Evolutionary conservation across 2,113 vertebrate species (phyloP).

Genomic region (Ramphastos sulfuratus): DNA sequence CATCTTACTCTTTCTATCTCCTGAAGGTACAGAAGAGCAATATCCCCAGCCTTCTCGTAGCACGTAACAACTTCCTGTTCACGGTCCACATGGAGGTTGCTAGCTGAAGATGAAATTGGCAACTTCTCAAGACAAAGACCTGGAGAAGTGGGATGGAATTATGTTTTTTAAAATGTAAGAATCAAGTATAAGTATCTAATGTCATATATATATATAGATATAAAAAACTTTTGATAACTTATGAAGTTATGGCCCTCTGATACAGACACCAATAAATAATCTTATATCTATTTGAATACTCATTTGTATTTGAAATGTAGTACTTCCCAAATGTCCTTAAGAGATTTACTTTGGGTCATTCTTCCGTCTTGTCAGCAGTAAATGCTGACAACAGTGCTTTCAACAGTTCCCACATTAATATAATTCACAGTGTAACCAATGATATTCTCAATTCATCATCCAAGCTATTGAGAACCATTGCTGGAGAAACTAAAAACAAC

Average conservation of each 20-base stretch:
- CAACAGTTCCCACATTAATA: not conserved
- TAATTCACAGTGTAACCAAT: not conserved
- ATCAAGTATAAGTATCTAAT: not conserved
- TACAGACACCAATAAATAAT: not conserved
- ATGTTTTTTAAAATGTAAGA: not conserved
- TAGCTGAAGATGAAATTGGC: conserved; percentile 85
- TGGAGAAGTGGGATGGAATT: not conserved
- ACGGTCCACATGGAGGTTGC: conserved; percentile 78
- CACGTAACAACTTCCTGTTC: conserved; percentile 95
- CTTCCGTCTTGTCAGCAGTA: not conserved
- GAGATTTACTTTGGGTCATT: not conserved
- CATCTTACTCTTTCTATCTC: conserved; percentile 92
- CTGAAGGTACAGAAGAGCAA: conserved; percentile 95
- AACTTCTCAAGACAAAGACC: conserved; percentile 95
- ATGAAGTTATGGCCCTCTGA: not conserved
- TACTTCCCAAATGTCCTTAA: not conserved
- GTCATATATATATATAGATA: not conserved
- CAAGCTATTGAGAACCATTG: not conserved
- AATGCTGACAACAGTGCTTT: not conserved
- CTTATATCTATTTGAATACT: not conserved
- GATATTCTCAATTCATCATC: not conserved
- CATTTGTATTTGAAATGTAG: not conserved
- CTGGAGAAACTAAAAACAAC: not conserved
- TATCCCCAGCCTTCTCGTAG: conserved; percentile 98
- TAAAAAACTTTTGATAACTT: not conserved